Conservation (phyloP, 2,888 invertebrate species). For the Digitonthophagus gazella region DNA sequence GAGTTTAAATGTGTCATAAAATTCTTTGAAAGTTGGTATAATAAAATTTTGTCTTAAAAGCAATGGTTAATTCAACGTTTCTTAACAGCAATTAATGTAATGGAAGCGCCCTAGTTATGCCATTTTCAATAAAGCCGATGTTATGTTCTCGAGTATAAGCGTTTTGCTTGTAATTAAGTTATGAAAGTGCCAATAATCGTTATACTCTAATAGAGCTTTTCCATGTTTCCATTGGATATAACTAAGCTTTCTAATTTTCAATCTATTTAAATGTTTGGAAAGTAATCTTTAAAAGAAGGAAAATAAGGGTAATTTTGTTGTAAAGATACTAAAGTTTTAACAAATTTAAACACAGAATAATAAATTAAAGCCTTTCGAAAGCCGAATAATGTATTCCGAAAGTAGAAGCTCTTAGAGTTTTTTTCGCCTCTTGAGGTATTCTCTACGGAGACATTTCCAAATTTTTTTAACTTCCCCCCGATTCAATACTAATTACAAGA, state of each 20-base stretch:
- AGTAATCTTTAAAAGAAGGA: too few species aligned
- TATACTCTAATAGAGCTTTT: too few species aligned
- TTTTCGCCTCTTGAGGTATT: not conserved
- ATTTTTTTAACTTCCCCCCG: conserved; percentile 7
- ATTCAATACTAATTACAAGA: conserved; percentile 15
- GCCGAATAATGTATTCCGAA: conserved; percentile 15
- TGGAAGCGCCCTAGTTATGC: not conserved
- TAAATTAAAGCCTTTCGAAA: conserved; percentile 10
- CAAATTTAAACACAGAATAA: not conserved
- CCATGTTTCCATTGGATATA: too few species aligned
- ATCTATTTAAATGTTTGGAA: too few species aligned
- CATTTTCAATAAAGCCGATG: not conserved
- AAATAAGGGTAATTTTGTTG: not conserved
- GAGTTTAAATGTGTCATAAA: too few species aligned
- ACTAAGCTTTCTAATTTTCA: too few species aligned
- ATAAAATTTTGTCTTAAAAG: too few species aligned
- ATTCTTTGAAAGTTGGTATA: too few species aligned
- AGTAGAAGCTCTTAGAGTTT: conserved; percentile 9
- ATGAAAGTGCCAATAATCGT: too few species aligned
- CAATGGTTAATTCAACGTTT: not conserved
- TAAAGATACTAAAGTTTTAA: not conserved
- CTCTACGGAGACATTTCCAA: conserved; percentile 2
- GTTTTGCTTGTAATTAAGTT: too few species aligned
- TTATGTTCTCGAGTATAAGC: too few species aligned
- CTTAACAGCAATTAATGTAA: not conserved